These are phyloP conservation scores for Isaurus tuberculatus DNA, from an alignment of 92 coral and sea anemone genomes.

Conservation along the genomic window DNA sequence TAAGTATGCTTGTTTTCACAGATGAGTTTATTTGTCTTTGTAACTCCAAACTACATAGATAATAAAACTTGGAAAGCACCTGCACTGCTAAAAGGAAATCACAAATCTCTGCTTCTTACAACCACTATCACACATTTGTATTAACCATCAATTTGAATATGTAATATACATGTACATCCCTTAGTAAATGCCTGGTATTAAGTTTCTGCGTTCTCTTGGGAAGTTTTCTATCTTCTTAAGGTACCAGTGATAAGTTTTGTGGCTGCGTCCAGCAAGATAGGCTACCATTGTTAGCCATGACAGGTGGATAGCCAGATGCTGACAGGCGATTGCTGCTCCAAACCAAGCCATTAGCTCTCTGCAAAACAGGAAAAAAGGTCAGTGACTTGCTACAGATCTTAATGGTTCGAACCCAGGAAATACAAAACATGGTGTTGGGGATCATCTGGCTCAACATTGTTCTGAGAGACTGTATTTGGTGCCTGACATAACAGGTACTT, in stretches of 20 bases:
- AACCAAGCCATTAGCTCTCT: slow-evolving; percentile 89
- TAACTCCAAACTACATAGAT: too few species aligned
- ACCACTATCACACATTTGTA: too few species aligned
- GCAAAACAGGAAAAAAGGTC: slow-evolving; percentile 22
- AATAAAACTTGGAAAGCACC: background rate
- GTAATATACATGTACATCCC: background rate
- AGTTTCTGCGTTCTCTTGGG: slow-evolving; percentile 74
- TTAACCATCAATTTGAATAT: background rate
- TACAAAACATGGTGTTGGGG: too few species aligned
- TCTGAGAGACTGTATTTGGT: too few species aligned
- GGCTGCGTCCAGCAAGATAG: slow-evolving; percentile 85
- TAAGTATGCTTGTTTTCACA: too few species aligned
- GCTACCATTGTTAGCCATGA: slow-evolving; percentile 79
- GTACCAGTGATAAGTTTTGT: slow-evolving; percentile 87
- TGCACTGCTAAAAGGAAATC: too few species aligned
- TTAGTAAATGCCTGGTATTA: slow-evolving; percentile 76
- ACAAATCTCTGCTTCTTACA: too few species aligned
- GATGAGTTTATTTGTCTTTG: too few species aligned
- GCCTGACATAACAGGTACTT: too few species aligned
- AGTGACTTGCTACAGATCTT: too few species aligned
- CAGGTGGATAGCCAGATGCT: slow-evolving; percentile 70
- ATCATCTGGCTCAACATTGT: too few species aligned
- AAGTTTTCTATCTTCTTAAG: slow-evolving; percentile 76
- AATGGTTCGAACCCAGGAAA: too few species aligned
- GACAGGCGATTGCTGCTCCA: slow-evolving; percentile 80